Conservation (phyloP, 2,888 invertebrate species). For the Fragum fragum region DNA sequence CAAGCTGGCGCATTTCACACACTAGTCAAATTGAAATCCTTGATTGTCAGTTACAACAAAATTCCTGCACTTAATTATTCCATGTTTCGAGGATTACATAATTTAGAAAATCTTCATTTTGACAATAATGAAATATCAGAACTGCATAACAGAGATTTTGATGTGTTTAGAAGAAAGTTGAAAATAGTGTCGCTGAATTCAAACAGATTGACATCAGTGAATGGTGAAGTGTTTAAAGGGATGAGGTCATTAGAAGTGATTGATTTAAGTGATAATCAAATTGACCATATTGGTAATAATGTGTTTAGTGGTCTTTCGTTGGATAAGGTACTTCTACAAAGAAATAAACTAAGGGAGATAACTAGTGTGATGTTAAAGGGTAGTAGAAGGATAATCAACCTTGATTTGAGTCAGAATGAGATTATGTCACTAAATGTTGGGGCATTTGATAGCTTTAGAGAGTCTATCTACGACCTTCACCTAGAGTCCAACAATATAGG, state of each 20-base stretch:
- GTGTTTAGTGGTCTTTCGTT: conserved; percentile 72
- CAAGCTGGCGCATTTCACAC: conserved; percentile 57
- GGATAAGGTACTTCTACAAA: conserved; percentile 65
- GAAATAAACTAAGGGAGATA: conserved; percentile 71
- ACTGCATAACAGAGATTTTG: conserved; percentile 54
- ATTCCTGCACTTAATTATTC: conserved; percentile 53
- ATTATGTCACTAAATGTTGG: conserved; percentile 68
- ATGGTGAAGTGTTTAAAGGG: conserved; percentile 68
- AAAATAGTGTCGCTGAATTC: conserved; percentile 58
- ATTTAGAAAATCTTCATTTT: conserved; percentile 59
- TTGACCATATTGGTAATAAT: conserved; percentile 63
- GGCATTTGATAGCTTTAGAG: conserved; percentile 76
- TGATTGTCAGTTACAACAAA: conserved; percentile 61
- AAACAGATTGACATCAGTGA: conserved; percentile 67
- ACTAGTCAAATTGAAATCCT: conserved; percentile 58
- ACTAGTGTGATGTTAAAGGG: conserved; percentile 68
- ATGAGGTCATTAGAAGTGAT: conserved; percentile 65
- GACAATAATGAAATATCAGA: conserved; percentile 59
- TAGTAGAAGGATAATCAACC: conserved; percentile 61
- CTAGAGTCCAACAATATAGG: conserved; percentile 62
- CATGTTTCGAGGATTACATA: conserved; percentile 66
- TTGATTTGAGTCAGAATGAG: conserved; percentile 73
- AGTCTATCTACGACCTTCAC: conserved; percentile 71
- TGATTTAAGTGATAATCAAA: conserved; percentile 71
- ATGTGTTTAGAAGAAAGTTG: conserved; percentile 54